These are phyloP conservation scores for Latrodectus hesperus DNA, from an alignment of 2,888 invertebrate genomes.

Conservation along the genomic window DNA sequence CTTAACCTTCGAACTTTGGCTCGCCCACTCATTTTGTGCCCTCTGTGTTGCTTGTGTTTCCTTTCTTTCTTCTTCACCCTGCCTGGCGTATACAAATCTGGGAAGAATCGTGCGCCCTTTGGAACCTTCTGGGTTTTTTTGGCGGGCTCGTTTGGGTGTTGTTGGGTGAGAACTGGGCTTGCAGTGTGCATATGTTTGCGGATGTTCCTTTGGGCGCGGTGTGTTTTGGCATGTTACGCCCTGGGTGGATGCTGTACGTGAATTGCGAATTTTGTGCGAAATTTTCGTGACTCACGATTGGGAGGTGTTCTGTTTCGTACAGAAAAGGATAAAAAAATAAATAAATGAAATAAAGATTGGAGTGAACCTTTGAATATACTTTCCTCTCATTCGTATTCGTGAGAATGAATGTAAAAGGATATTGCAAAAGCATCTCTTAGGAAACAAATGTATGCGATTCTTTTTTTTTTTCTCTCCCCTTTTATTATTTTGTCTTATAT, in stretches of 20 bases:
- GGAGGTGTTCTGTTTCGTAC: constrained; percentile 25
- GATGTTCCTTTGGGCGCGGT: constrained; percentile 61
- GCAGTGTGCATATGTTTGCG: constrained; percentile 22
- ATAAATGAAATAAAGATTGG: not conserved
- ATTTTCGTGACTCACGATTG: constrained; percentile 66
- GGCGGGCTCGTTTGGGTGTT: constrained; percentile 23
- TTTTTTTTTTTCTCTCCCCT: not conserved
- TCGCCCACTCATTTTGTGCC: constrained; percentile 58
- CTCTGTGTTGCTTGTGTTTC: constrained; percentile 14
- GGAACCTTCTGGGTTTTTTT: constrained; percentile 23
- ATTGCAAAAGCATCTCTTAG: not conserved
- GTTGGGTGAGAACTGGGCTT: constrained; percentile 42
- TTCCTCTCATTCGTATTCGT: not conserved
- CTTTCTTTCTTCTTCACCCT: constrained; percentile 1
- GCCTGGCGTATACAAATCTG: constrained; percentile 19
- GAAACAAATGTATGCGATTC: not conserved
- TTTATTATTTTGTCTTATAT: no score
- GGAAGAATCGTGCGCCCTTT: constrained; percentile 62
- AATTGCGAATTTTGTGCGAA: constrained; percentile 21
- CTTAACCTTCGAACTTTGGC: constrained; percentile 64
- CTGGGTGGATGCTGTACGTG: constrained; percentile 33
- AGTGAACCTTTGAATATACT: not conserved
- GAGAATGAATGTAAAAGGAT: not conserved
- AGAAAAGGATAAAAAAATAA: no score
- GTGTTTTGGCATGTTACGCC: constrained; percentile 22